Base-by-base conservation (phyloP, 2,113 vertebrate genomes). In the Phalacrocorax pelagicus region DNA sequence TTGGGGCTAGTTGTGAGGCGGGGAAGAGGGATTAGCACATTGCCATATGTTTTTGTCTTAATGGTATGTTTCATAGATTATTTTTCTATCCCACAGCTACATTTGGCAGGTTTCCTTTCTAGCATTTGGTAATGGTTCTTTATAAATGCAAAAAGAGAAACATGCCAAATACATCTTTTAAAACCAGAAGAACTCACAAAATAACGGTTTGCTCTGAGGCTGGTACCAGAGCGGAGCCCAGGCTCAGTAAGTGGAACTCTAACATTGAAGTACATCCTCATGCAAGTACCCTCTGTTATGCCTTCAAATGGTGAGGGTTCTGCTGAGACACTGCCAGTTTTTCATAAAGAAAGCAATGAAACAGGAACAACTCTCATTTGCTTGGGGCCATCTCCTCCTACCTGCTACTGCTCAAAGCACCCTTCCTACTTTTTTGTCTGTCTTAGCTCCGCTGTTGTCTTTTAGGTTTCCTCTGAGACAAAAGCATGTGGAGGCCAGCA, bases 1-100 rank as follows among this genome's bases (percentile, higher is more conserved):
- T 81, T 86, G 79, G 88, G 94, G 79, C 94, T 96, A 92, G 92
- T 96, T 94, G 87, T 86, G 87, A 97, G 92, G 92, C 92, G 88
- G 90, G 67, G 93, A 94, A 96, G 94, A 90, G 75, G 94, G 96
- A 93, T 97, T 96, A 96, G 91, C 94, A 95, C 96, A 90, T 88
- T 96, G 94, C 96, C 97, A 97, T 97, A 97, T 96, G 96, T 93
- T 97, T 97, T 97, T 97, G 93, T 96, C 95, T 95, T 97, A 97
- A 97, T 96, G 95, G 91, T 97, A 90, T 88, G 94, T 96, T 95
- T 97, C 89, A 92, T 96, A 95, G 96, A 96, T 96, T 90, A 93
- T 94, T 91, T 93, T 94, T 92, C 89, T 96, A 90, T 92, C 93
- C 94, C 91, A 88, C 93, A 92, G 92, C 87, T 94, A 82, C 90